Evolutionary conservation across 2,113 vertebrate species (phyloP), one percentile per base, ranked within the genome.

Genomic region (Marcusenius ussheri): DNA sequence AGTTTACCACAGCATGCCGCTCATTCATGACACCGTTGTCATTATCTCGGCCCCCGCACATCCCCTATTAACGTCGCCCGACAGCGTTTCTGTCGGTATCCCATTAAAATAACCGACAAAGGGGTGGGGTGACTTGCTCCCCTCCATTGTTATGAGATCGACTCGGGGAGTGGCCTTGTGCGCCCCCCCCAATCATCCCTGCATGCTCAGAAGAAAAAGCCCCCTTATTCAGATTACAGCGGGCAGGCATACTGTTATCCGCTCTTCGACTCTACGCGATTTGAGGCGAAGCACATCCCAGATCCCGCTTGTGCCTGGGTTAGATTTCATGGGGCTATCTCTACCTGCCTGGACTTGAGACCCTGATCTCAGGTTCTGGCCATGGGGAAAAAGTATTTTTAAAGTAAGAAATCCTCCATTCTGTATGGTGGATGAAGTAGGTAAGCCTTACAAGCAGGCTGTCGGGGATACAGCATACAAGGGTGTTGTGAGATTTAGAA

Each of bases 71-170:
- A 80, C 35, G 35, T 80, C 74, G 31, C 74, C 47, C 17, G 74
- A 53, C 74, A 74, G 62, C 46, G 62, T 88, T 47, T 88, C 62
- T 74, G 88, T 88, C 15, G 88, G 58, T 83, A 50, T 83, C 88
- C 88, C 13, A 89, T 80, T 89, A 83, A 89, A 83, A 89, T 89
- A 89, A 83, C 88, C 31, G 74, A 39, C 49, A 42, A 50, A 35
- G 49, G n/a, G 51, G 31, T 31, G 27, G 31, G 17, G 27, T 80
- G 31, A 80, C 35, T 70, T 39, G 74, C 35, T 19, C 74, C 21
- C 24, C 83, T 50, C 74, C 74, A 83, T 89, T 89, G 88, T 83
- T 27, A 19, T 35, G 31, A 42, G 47, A 83, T 74, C 35, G 88
- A 27, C 66, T 51, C 46, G 13, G 66, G 62, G 46, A 35, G 58